Base-by-base conservation (phyloP, 2,797 vertebrate genomes). In the Sebastes alutus region DNA sequence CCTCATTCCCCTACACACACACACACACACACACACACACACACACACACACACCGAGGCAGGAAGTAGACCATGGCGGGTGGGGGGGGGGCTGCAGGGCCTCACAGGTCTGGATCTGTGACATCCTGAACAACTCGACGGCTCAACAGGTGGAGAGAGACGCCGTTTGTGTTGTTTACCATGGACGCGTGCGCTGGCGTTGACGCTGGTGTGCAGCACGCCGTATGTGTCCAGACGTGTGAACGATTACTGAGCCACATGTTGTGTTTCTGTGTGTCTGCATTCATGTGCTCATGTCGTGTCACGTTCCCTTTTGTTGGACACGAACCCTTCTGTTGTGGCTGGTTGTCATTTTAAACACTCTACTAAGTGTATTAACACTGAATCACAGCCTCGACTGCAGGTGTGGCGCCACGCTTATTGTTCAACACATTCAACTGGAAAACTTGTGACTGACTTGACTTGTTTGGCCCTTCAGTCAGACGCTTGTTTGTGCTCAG, bases 111-210 rank as follows among this genome's bases (percentile, higher is more conserved):
- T 82, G 71, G 75, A 63, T 63, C 64, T 78, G 16, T 33, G 88
- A 76, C 60, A 60, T 23, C 66, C 74, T 67, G 49, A 82, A 70
- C 77, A 66, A 72, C 29, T 77, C 29, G 1, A 68, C 75, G 74
- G 32, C 30, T 74, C 80, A 70, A 76, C 72, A 82, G 86, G 86
- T 87, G 84, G 85, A 23, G 72, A 80, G 64, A 85, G 90, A 66
- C 3, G 70, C 25, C n/a, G 1, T 54, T 70, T 54, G 18, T 20
- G 18, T 49, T 49, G 18, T 8, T 49, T 49, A 49, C 18, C 46
- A 49, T 20, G 46, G 46, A 49, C 46, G 46, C 46, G 46, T 9
- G 46, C 46, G 7, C 18, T 20, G 46, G 18, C 20, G 18, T 49
- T 18, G 1, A 20, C 18, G 3, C 46, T 20, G 18, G 46, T 20